phyloP scores from a whole-genome alignment of 1,140 invertebrate genomes.

The Halesus radiatus region DNA sequence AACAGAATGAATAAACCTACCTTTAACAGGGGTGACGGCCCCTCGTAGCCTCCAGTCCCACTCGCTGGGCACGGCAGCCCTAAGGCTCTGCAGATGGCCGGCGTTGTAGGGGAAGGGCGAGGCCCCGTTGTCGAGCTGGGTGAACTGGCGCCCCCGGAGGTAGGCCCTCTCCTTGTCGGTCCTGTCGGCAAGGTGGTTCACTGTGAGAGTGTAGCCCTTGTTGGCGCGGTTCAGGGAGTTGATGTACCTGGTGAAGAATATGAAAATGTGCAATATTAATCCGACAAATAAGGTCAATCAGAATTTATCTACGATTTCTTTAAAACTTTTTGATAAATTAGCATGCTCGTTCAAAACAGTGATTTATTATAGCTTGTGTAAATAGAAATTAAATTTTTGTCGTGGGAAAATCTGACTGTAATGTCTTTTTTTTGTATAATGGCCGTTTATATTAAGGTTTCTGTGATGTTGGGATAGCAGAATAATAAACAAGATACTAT shows the following conservation, averaged over 20 bases:
- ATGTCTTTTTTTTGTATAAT: no score
- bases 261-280: neutral
- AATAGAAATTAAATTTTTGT: no score
- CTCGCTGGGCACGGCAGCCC: slow-evolving; percentile 74
- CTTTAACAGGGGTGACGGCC: slow-evolving; percentile 95
- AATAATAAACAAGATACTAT: no score
- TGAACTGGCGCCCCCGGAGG: slow-evolving; percentile 82
- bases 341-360: no score
- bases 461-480: no score
- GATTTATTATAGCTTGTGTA: no score
- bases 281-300: no score
- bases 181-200: slow-evolving; percentile 93
- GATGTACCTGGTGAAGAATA: slow-evolving; percentile 75
- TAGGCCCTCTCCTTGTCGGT: slow-evolving; percentile 83
- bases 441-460: no score
- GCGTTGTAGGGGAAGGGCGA: slow-evolving; percentile 81
- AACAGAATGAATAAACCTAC: slow-evolving; percentile 61
- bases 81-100: slow-evolving; percentile 63
- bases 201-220: slow-evolving; percentile 79
- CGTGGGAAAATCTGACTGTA: no score
- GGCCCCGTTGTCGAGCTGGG: slow-evolving; percentile 79
- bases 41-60: slow-evolving; percentile 93
- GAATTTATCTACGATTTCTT: no score
- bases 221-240: slow-evolving; percentile 87
- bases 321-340: no score